Percentiles rank a stretch among this genome's conserved stretches.
Conservation (phyloP, 2,888 invertebrate genomes). For the Gortyna flavago region DNA sequence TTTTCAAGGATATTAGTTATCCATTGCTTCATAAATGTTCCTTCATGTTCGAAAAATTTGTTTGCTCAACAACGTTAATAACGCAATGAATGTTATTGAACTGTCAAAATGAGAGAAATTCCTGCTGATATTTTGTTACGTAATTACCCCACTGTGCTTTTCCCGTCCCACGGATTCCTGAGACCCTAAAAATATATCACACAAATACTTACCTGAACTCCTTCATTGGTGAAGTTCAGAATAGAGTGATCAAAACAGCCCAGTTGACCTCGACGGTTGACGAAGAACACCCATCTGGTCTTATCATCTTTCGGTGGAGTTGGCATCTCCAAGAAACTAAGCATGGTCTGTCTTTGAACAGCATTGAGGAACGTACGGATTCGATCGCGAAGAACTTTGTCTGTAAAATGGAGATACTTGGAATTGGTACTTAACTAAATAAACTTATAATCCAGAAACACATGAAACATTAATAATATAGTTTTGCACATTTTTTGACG, state of each 20-base stretch:
- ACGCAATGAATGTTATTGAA: not conserved
- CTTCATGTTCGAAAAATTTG: not conserved
- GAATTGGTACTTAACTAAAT: not conserved
- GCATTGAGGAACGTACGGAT: conserved; percentile 76
- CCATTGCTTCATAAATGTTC: not conserved
- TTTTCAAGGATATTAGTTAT: not conserved
- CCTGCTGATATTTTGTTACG: not conserved
- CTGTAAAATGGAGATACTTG: conserved; percentile 62
- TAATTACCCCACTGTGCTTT: not conserved
- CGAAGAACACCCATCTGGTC: conserved; percentile 80
- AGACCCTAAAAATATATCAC: not conserved
- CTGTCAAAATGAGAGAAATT: not conserved
- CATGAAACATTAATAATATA: not conserved
- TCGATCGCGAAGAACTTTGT: conserved; percentile 80
- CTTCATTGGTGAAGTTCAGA: conserved; percentile 74
- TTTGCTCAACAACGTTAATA: not conserved
- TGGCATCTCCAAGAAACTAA: conserved; percentile 78
- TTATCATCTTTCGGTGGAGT: conserved; percentile 72
- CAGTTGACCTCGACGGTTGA: conserved; percentile 77
- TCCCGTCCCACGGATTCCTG: not conserved
- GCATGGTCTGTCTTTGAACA: conserved; percentile 69
- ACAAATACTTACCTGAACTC: conserved; percentile 78
- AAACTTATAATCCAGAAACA: not conserved
- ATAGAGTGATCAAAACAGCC: conserved; percentile 77
- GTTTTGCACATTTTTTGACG: not conserved